Base-by-base conservation (phyloP, 2,113 vertebrate genomes). In the Macheiramphus alcinus region DNA sequence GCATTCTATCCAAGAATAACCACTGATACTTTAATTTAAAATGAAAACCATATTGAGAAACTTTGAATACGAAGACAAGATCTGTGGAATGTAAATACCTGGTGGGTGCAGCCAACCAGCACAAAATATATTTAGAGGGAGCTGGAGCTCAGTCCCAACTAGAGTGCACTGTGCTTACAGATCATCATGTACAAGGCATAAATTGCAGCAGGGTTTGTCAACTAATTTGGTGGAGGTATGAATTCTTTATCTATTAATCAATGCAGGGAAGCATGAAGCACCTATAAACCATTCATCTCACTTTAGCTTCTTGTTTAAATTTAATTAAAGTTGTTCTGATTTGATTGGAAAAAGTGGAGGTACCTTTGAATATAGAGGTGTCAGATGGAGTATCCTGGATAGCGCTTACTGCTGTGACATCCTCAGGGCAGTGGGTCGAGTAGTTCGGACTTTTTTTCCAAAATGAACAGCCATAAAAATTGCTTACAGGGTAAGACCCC, bases 161-260 rank as follows among this genome's bases (percentile, higher is more conserved):
- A 14, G 62, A 80, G 66, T 0, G 59, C 40, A 11, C 66, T 17
- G 61, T 56, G 56, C 80, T 90, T 65, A 38, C 73, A 61, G 61
- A 84, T 86, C 86, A n/a, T 80, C 47, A 1, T 58, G 83, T 56
- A 38, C 76, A 50, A 66, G 73, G 73, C 65, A 80, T 87, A 94
- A 80, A 97, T 95, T 94, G 74, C 80, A 61, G 75, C 80, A 52
- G 48, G 38, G 61, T 92, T 92, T 95, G 92, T 90, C 91, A 94
- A 86, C 92, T 94, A 78, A 96, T 86, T 72, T 68, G 83, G 90
- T 94, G 83, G 70, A 89, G 66, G 73, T 87, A 52, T 71, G 83
- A 89, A 96, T 95, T 94, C 94, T 94, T 89, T 96, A 85, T 80
- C 97, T 97, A 45, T 95, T 97, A 94, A 95, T 95, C 96, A 95